These are phyloP conservation scores for Sarcoramphus papa DNA, from an alignment of 2,797 vertebrate species.

Conservation along the genomic window DNA sequence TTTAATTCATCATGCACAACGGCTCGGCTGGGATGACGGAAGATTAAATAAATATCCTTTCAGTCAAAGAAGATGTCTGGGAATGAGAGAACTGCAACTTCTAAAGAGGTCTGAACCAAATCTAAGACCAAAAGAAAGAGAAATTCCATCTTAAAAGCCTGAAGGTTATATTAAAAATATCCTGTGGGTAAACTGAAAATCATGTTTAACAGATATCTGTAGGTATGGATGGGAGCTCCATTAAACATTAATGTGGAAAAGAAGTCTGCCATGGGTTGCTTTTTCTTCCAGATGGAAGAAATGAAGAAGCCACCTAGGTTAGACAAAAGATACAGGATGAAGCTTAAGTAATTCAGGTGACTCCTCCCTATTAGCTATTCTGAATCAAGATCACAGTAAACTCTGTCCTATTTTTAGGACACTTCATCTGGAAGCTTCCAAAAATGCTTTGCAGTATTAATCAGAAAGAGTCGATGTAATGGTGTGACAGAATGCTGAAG, in stretches of 20 bases:
- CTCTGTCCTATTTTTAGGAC: not conserved
- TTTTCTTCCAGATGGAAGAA: not conserved
- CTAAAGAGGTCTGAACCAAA: constrained; percentile 22
- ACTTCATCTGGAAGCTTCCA: not conserved
- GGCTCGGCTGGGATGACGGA: not conserved
- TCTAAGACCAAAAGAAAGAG: constrained; percentile 31
- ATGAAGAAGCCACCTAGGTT: not conserved
- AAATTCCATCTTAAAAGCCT: not conserved
- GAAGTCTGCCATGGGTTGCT: not conserved
- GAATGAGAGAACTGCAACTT: not conserved
- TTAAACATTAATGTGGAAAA: not conserved
- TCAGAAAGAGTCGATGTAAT: not conserved
- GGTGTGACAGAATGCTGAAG: not conserved
- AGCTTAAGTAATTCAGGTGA: not conserved
- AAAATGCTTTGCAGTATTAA: not conserved
- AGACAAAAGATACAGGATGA: not conserved
- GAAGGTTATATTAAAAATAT: not conserved
- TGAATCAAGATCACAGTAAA: not conserved
- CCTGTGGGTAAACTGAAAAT: not conserved
- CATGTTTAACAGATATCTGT: not conserved
- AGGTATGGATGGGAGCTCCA: not conserved
- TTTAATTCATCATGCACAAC: constrained; percentile 9
- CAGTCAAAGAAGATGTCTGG: not conserved
- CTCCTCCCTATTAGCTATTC: not conserved
- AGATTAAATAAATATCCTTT: not conserved